phyloP scores from a whole-genome alignment of 2,113 vertebrate genomes.

The Chiloscyllium plagiosum region DNA sequence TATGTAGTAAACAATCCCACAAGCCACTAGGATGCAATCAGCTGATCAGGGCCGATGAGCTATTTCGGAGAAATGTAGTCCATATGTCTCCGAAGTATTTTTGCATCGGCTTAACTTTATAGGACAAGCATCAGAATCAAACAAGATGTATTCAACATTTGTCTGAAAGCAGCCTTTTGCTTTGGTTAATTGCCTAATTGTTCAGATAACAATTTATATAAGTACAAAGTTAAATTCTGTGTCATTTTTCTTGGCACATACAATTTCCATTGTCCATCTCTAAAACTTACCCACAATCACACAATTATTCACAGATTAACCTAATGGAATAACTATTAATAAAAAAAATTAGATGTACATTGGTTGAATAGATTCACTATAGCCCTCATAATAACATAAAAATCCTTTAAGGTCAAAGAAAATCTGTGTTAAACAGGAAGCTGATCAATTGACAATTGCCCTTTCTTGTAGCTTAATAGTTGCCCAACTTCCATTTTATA shows the following conservation, averaged over 20 bases:
- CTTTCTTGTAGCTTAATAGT: background rate
- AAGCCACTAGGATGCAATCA: conserved; percentile 1
- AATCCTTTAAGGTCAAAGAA: background rate
- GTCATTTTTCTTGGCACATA: background rate
- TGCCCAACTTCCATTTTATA: background rate
- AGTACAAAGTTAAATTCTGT: background rate
- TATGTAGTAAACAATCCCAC: conserved; percentile 32
- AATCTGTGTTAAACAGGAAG: background rate
- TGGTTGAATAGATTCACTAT: background rate
- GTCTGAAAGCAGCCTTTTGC: background rate
- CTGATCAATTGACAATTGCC: background rate
- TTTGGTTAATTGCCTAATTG: background rate
- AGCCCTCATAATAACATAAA: background rate
- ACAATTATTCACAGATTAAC: background rate
- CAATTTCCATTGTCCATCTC: background rate
- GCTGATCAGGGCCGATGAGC: background rate
- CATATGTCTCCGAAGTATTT: background rate
- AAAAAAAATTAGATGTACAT: background rate
- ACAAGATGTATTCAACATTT: background rate
- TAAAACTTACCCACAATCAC: background rate
- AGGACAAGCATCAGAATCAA: background rate
- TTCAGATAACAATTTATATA: background rate
- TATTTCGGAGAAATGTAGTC: background rate
- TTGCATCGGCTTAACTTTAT: background rate
- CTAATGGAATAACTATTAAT: background rate